phyloP scores from a whole-genome alignment of 1,140 invertebrate species.

The Sycobia sp. region DNA sequence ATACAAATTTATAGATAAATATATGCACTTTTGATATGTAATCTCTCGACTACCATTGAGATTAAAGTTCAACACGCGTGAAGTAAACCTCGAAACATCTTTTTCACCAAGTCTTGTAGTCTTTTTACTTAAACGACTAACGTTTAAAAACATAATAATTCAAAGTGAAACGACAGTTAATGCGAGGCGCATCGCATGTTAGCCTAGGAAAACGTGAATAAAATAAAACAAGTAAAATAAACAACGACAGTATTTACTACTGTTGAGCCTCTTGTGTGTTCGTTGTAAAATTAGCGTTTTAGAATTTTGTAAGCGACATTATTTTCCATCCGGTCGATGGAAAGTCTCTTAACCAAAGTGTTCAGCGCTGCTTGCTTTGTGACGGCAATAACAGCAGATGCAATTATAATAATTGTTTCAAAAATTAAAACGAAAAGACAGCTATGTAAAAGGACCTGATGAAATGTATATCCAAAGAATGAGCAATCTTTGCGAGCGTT shows the following conservation, averaged over 20 bases:
- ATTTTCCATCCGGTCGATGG: constrained; percentile 40
- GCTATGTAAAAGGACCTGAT: constrained; percentile 33
- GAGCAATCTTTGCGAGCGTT: constrained; percentile 37
- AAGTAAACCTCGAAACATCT: constrained; percentile 28
- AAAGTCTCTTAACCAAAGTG: constrained; percentile 47
- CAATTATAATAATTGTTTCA: constrained; percentile 28
- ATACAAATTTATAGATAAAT: background rate
- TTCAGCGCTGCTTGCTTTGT: constrained; percentile 47
- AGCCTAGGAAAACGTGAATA: background rate
- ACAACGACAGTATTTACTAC: constrained; percentile 15
- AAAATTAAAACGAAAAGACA: constrained; percentile 35
- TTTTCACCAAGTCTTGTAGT: constrained; percentile 32
- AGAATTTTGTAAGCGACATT: constrained; percentile 44
- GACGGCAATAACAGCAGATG: constrained; percentile 37
- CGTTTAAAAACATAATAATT: constrained; percentile 9
- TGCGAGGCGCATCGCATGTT: background rate
- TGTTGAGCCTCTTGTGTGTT: constrained; percentile 45
- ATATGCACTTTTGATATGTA: constrained; percentile 23
- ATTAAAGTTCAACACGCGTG: constrained; percentile 35
- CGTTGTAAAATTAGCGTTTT: constrained; percentile 48
- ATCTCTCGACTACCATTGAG: constrained; percentile 27
- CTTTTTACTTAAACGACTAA: constrained; percentile 32
- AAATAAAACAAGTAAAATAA: constrained; percentile 7
- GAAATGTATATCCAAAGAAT: constrained; percentile 40
- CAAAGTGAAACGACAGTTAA: background rate